Evolutionary conservation across 2,797 vertebrate species (phyloP).

Genomic region (Chelonia mydas): DNA sequence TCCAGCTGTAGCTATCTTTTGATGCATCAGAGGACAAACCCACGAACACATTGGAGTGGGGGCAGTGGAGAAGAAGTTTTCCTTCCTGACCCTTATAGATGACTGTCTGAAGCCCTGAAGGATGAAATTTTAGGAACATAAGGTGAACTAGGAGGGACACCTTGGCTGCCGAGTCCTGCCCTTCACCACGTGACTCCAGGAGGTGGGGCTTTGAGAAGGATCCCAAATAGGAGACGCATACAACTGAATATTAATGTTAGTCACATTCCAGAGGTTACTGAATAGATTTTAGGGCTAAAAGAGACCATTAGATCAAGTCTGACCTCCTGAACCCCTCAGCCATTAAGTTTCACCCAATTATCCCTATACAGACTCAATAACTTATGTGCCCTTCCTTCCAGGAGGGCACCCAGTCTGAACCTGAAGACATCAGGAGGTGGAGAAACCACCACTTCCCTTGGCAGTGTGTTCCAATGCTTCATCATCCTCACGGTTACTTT

Average conservation of each 20-base stretch:
- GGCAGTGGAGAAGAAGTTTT: neutral
- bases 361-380: neutral
- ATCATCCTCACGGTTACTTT: neutral
- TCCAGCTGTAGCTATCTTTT: neutral
- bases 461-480: neutral
- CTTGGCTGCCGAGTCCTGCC: neutral
- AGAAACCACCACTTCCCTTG: neutral
- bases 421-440: neutral
- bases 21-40: neutral
- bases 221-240: neutral
- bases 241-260: neutral
- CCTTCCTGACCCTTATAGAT: neutral
- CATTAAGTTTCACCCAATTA: neutral
- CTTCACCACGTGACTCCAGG: neutral
- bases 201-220: neutral
- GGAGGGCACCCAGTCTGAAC: neutral
- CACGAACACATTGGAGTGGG: neutral
- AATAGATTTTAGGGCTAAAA: neutral
- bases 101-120: neutral
- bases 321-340: neutral
- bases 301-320: too few species aligned
- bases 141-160: neutral
- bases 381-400: neutral
- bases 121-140: neutral
- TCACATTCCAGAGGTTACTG: neutral